Evolutionary conservation across 2,888 invertebrate species (phyloP).

Genomic region (Steinernema hermaphroditum): DNA sequence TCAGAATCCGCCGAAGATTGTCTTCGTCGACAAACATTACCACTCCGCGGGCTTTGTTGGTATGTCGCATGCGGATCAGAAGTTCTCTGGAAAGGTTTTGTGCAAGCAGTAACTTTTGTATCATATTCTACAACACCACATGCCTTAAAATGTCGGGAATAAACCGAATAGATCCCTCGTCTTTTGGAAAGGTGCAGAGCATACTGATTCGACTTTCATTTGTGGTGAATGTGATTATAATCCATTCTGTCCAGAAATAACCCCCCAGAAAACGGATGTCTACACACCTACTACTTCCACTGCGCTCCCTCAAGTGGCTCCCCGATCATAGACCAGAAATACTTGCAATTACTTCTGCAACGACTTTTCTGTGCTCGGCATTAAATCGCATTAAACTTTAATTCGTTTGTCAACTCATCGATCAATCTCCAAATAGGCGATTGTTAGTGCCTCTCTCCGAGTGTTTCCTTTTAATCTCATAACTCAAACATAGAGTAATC

Average conservation of each 20-base stretch:
- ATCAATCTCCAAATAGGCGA: slow-evolving; percentile 48
- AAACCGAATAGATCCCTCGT: no score
- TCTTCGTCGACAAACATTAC: slow-evolving; percentile 78
- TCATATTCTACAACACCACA: no score
- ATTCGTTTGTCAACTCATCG: slow-evolving; percentile 67
- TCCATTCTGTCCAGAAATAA: no score
- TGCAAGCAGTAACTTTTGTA: not conserved
- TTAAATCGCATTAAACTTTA: not conserved
- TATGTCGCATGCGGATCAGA: slow-evolving; percentile 70
- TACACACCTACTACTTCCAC: no score
- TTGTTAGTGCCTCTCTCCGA: not conserved
- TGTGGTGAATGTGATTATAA: no score
- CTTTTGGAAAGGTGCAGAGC: no score
- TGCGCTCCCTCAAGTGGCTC: slow-evolving; percentile 72
- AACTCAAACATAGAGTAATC: not conserved
- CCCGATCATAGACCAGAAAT: slow-evolving; percentile 72
- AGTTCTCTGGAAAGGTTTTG: slow-evolving; percentile 71
- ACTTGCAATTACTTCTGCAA: slow-evolving; percentile 69
- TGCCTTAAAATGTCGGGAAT: no score
- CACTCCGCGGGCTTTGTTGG: slow-evolving; percentile 74
- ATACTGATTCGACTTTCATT: no score
- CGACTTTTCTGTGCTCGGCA: not conserved
- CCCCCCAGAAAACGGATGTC: no score
- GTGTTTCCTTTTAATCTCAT: not conserved
- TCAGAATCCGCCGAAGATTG: slow-evolving; percentile 70